Evolutionary conservation across 1,140 invertebrate genomes (phyloP), one percentile per base, ranked within the genome.

Genomic region (Ectropis grisescens): DNA sequence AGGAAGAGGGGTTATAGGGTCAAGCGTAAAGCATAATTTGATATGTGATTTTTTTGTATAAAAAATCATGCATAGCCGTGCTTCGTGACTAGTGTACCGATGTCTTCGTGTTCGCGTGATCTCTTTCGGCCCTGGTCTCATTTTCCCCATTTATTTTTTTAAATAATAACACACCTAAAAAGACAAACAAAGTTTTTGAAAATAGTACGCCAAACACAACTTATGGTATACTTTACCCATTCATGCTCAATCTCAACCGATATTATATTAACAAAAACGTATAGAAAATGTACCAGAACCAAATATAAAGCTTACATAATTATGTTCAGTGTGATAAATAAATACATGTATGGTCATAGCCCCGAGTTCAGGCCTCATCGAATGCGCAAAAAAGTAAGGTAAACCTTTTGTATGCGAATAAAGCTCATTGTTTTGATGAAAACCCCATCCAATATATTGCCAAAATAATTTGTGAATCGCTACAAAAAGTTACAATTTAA

Each of bases 81-180:
- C 57, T 7, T 26, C 40, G 34, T 58, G n/a, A n/a, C n/a, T n/a
- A n/a, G n/a, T n/a, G 58, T 70, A 58, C 53, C 55, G 58, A 52
- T 64, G 57, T 33, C n/a, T n/a, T n/a, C n/a, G n/a, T n/a, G n/a
- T n/a, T n/a, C 52, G 47, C 54, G 46, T 48, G 51, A 72, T 80
- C 71, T 80, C 75, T 80, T 80, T 80, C 75, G 71, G 71, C 75
- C 75, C 75, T 76, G 75, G 71, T 80, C 45, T 54, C 68, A 76
- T 75, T 80, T 76, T 75, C 54, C 65, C 44, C 52, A n/a, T n/a
- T n/a, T n/a, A n/a, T 42, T 29, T 52, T 53, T 57, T 47, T 46
- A 58, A 44, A 65, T 47, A 57, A 54, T 50, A 51, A 65, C 44
- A 57, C 60, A 72, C 69, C 62, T 72, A 76, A 54, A 76, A 74